Evolutionary conservation across 2,888 invertebrate genomes (phyloP), one percentile per base, ranked within the genome.

Genomic region (Nemotelus nigrinus): DNA sequence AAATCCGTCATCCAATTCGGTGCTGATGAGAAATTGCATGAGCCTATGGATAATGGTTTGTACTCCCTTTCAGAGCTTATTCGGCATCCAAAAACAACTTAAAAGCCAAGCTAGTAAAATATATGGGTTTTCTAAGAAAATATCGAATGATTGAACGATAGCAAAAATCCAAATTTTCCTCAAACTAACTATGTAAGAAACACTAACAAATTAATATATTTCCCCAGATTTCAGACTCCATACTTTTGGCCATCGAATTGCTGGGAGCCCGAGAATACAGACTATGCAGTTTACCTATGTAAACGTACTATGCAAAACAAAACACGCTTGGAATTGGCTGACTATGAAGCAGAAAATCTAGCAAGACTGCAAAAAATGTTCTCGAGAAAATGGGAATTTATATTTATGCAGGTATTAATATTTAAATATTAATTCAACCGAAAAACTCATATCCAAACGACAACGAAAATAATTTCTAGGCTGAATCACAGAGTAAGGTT

Each of bases 231-330:
- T 88, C 95, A 99, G 91, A 99, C 99, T 41, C 99, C 99, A 39
- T 99, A 99, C 86, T 99, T 99, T 88, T 99, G 99, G 99, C 99
- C 99, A 10, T 98, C 98, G 1, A 98, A 98, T 86, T 97, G 96
- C 85, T 97, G 97, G 96, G 98, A 99, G 87, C 99, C 99, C 0
- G 99, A 99, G 87, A 99, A 99, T 84, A 99, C 98, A 2, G 99
- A 99, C 86, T 99, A 99, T 88, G 99, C 99, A 80, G 99, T 99
- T 25, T 99, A 99, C 88, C 90, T 99, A 76, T 99, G 99, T 90
- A 99, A 99, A 88, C 91, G 99, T 60, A 99, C 99, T 39, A 99
- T 99, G 99, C 99, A 99, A 89, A 99, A 99, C 88, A 99, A 99
- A 86, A 97, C 99, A 0, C 91, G 99, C 10, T 88, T 99, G 81